Evolutionary conservation across 2,113 vertebrate genomes (phyloP), one percentile per base, ranked within the genome.

Genomic region (Triplophysa rosa): DNA sequence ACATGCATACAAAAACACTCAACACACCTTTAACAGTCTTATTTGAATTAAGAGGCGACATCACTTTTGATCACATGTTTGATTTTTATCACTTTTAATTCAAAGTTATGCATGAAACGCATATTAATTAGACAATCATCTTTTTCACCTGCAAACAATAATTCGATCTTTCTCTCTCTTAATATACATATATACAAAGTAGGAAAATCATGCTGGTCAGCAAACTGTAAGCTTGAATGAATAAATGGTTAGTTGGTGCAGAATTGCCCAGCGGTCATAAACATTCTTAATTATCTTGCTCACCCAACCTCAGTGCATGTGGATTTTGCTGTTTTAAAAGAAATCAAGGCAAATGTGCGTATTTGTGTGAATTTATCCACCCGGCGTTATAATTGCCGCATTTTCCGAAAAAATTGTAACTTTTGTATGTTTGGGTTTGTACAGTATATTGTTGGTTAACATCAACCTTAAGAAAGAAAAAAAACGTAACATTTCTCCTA

Each of bases 271-370:
- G 58, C 61, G 42, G 72, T 75, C 72, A 63, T 75, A 63, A 75
- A 49, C 58, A 26, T 26, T 75, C 4, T 63, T 75, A 62, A 75
- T 75, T 75, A 75, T 40, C 21, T n/a, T 75, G 72, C 40, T 75
- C 72, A 61, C 54, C 69, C 69, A 59, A 72, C 54, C 69, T 72
- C 54, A 72, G 16, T 29, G 3, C 29, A 4, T 75, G 58, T 75
- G 72, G 59, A 47, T 40, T 75, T 75, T 63, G 58, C 72, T 75
- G 59, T 49, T 75, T 61, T 75, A 75, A 75, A 26, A 75, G 72
- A 75, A 75, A 75, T 75, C 71, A 74, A 74, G 58, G 71, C 72
- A 75, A 45, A 75, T 58, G 56, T 61, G 72, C 59, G 16, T 62
- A 75, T 63, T 40, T 16, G 24, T 63, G 72, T 75, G 72, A 63